These are phyloP conservation scores for Drosophila melanogaster DNA, from an alignment of 1,140 invertebrate genomes.

Conservation along the genomic window Release_6_plus_ISO1_MT NT_037436.4:19956001-19956500, in stretches of 20 bases:
- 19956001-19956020: conserved; percentile 9
- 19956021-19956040: conserved; percentile 26
- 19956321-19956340: neutral
- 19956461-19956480: conserved; percentile 36
- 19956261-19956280: neutral
- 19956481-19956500: conserved; percentile 64
- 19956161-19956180: neutral
- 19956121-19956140: conserved; percentile 1
- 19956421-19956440: conserved; percentile 42
- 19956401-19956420: conserved; percentile 18
- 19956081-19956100: conserved; percentile 45
- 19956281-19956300: too few relatives aligned
- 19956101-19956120: conserved; percentile 47
- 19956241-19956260: neutral
- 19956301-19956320: neutral
- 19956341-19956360: neutral
- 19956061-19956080: conserved; percentile 50
- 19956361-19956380: neutral
- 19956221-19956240: neutral
- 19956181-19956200: neutral
- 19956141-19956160: neutral
- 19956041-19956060: conserved; percentile 14
- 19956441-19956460: conserved; percentile 49
- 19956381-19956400: neutral
- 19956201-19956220: neutral